Evolutionary conservation across 2,113 vertebrate genomes (phyloP).

Genomic region (Vulpes ferrilata): DNA sequence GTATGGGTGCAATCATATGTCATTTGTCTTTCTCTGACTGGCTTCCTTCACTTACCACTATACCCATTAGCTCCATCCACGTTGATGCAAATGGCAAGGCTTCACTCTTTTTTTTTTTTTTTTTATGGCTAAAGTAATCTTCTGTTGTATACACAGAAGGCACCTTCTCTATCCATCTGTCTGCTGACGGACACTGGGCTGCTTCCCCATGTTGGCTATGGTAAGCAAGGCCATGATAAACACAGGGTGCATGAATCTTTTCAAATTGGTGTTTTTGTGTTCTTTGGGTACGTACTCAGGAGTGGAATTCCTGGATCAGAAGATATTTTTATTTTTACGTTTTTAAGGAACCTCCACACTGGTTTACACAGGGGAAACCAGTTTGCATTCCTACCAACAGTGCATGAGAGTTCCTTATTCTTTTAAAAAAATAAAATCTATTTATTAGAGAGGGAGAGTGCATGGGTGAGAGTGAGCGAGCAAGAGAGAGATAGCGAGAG

Average conservation of each 20-base stretch:
- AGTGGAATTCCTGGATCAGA: background rate
- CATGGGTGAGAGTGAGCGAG: too few relatives aligned
- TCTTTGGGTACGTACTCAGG: background rate
- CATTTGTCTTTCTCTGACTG: background rate
- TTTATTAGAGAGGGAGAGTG: background rate
- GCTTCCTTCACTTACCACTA: background rate
- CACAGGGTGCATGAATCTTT: background rate
- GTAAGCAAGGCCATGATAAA: background rate
- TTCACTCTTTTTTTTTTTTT: background rate
- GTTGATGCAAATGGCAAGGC: background rate
- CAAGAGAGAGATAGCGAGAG: too few relatives aligned
- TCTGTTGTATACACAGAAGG: background rate
- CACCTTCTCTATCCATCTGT: background rate
- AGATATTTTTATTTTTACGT: background rate
- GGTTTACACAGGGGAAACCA: background rate
- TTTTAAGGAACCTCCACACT: background rate
- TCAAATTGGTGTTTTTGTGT: background rate
- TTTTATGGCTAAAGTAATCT: background rate
- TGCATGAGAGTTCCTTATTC: background rate
- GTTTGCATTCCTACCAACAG: background rate
- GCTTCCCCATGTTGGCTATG: background rate
- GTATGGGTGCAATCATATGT: background rate
- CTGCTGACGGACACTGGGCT: background rate
- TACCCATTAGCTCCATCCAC: background rate
- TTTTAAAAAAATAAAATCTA: background rate